phyloP scores from a whole-genome alignment of 30 jellyfish, hydroid and myxozoan genomes.

The Catostylus mosaicus region DNA sequence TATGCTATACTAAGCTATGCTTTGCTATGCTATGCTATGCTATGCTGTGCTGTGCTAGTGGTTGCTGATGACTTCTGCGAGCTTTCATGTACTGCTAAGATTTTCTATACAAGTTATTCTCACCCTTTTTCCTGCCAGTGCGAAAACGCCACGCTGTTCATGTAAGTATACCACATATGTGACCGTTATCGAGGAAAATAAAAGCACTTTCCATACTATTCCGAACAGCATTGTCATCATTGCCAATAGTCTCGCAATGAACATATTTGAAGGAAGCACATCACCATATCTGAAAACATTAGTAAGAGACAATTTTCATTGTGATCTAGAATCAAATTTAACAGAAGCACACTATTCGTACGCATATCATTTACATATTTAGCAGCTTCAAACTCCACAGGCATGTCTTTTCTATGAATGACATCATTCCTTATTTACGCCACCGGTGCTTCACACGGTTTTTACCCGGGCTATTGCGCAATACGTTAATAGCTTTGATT shows the following conservation, averaged over 20 bases:
- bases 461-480: too few species aligned
- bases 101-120: too few species aligned
- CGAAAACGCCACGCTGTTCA: not conserved
- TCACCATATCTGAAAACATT: constrained; percentile 45
- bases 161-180: not conserved
- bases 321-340: too few species aligned
- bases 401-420: too few species aligned
- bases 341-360: too few species aligned
- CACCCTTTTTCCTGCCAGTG: constrained; percentile 25
- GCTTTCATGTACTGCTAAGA: too few species aligned
- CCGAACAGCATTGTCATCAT: constrained; percentile 19
- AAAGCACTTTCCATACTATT: constrained; percentile 18
- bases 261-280: constrained; percentile 13
- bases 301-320: too few species aligned
- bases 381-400: too few species aligned
- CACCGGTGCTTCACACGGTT: too few species aligned
- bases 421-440: too few species aligned
- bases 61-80: too few species aligned
- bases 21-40: not conserved
- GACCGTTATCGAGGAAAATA: constrained; percentile 19
- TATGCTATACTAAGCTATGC: not conserved
- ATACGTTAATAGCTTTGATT: not conserved
- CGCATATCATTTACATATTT: too few species aligned
- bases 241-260: constrained; percentile 5
- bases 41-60: not conserved